Evolutionary conservation across 1,140 invertebrate genomes (phyloP), one percentile per base, ranked within the genome.

Genomic region (Drosophila arawakana): DNA sequence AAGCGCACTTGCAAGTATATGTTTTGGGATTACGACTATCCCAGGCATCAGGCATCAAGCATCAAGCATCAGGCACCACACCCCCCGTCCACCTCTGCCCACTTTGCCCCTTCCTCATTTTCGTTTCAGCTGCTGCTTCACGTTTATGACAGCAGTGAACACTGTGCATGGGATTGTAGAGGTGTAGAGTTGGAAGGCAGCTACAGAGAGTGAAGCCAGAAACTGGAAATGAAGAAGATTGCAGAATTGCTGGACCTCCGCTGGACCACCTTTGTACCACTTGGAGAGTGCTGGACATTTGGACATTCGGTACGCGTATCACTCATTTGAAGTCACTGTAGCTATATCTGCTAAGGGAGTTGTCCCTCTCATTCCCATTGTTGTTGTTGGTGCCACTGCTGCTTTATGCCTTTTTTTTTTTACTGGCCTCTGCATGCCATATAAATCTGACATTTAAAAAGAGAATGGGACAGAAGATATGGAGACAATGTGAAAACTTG

Each of bases 1-100:
- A 80, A 80, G 78, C 66, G 63, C 80, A 73, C 76, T 83, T 71
- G 80, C 73, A 83, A 83, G 81, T 82, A 84, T 83, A 83, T 84
- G 81, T 77, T 83, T 84, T 77, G 73, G 77, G 77, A 83, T 84
- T 84, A 84, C 73, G 67, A 80, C 74, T 63, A 71, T 67, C 18
- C 52, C 34, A 35, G 41, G n/a, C 21, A 55, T 25, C 37, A 21
- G 21, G 57, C 41, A 59, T 39, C 39, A 9, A 18, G 58, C n/a
- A 60, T 7, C 46, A 39, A 7, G 37, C 37, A 10, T n/a, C 13
- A 13, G 10, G 11, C 50, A n/a, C n/a, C 30, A 10, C 43, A 47
- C 59, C 52, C 41, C 44, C 30, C 21, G 13, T 11, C 41, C n/a
- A 30, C 8, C n/a, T 30, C 9, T 21, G 35, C 37, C 25, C 6